phyloP scores from a whole-genome alignment of 2,113 vertebrate genomes.

The Cariama cristata region DNA sequence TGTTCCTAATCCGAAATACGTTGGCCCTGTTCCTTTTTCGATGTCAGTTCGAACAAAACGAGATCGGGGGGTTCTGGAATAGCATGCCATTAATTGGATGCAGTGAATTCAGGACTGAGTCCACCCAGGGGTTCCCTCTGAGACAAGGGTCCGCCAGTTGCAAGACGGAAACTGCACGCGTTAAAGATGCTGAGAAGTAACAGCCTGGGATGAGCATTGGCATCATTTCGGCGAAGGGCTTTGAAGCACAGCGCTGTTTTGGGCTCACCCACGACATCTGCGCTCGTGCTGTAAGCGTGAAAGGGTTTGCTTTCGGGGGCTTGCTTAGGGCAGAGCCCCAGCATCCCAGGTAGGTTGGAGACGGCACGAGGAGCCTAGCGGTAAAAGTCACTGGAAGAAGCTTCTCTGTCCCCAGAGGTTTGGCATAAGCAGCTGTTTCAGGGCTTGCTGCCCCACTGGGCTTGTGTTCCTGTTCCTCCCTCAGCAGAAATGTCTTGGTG shows the following conservation, averaged over 20 bases:
- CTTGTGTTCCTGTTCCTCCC: neutral
- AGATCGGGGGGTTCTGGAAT: neutral
- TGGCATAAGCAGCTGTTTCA: neutral
- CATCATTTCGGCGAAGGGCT: neutral
- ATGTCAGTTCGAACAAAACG: neutral
- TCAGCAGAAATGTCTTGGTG: neutral
- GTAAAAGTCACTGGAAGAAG: neutral
- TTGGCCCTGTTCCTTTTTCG: neutral
- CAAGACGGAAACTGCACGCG: neutral
- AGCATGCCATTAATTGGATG: neutral
- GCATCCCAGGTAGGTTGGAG: fast-evolving
- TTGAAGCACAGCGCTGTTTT: neutral
- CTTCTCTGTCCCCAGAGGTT: neutral
- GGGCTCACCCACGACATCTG: neutral
- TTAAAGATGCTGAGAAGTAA: neutral
- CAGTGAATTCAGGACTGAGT: neutral
- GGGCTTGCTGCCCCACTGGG: neutral
- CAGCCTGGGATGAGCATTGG: neutral
- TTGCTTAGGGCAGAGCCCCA: neutral
- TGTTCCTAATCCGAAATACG: neutral
- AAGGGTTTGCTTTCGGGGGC: neutral
- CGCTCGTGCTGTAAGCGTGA: neutral
- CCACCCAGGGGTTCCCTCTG: neutral
- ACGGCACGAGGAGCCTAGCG: neutral
- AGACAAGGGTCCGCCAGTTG: neutral